Evolutionary conservation across 2,113 vertebrate genomes (phyloP), one percentile per base, ranked within the genome.

Genomic region (Paraplagusia blochii): DNA sequence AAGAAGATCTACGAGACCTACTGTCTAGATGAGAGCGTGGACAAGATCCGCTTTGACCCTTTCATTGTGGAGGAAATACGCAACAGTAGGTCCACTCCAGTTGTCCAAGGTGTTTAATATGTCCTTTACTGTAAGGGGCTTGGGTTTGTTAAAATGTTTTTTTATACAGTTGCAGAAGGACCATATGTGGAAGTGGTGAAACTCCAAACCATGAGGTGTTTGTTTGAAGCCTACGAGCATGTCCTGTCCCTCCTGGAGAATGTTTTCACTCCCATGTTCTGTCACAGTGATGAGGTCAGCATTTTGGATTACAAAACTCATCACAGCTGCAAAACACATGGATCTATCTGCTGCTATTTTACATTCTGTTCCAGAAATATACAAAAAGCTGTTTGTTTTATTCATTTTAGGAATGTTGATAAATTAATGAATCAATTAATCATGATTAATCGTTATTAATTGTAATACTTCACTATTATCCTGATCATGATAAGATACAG

Each of bases 191-290:
- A 93, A 57, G 95, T 99, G 72, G 95, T 98, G 78, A 98, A 96
- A 67, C 92, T 99, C 45, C 96, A 99, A 8, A 98, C 95, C 39
- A 98, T 96, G 95, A 89, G 93, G 44, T 97, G 95, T 77, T 91
- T 99, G 74, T 99, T 98, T 86, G 95, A 99, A 88, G 96, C 96
- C 34, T 99, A 98, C 12, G 96, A 99, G 56, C 95, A 96, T 0
- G 96, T 99, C 42, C 92, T 99, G 43, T 96, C 92, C 15, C 92
- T 98, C 1, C 85, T 99, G n/a, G 96, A 99, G 82, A 96, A 93
- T 4, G 95, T 99, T 58, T 99, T 98, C 72, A 97, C 95, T 9
- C 95, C 95, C 36, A 94, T 97, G 93, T 99, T 99, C 85, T 99
- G 95, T 77, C 96, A 99, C 75, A 99, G 95, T 43, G 94, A 97